phyloP scores from a whole-genome alignment of 2,888 invertebrate genomes.

The Apotomis turbidana region DNA sequence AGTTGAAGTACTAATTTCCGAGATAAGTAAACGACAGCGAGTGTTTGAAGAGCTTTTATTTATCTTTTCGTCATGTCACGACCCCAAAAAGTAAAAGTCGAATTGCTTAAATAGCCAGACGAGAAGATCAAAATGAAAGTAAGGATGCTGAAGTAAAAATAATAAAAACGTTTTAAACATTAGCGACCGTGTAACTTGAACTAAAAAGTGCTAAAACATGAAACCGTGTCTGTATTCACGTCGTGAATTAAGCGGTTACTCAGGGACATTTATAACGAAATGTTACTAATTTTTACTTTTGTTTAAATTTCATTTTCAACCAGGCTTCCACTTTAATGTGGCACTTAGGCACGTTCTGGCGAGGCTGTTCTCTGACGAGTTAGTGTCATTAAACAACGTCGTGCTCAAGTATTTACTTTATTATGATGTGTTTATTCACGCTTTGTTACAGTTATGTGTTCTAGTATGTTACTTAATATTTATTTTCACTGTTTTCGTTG shows the following conservation, averaged over 20 bases:
- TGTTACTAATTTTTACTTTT: conserved; percentile 51
- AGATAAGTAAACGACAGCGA: conserved; percentile 21
- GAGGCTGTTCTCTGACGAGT: conserved; percentile 29
- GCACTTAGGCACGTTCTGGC: conserved; percentile 39
- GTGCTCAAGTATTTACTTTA: conserved; percentile 39
- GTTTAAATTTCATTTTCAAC: conserved; percentile 45
- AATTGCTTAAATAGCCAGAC: conserved; percentile 55
- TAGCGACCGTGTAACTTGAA: conserved; percentile 24
- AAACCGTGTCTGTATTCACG: conserved; percentile 56
- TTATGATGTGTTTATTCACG: conserved; percentile 39
- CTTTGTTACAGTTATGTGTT: conserved; percentile 20
- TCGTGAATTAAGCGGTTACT: conserved; percentile 60
- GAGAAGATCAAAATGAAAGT: conserved; percentile 57
- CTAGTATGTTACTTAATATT: conserved; percentile 32
- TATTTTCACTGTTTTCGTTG: conserved; percentile 36
- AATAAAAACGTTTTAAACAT: conserved; percentile 46
- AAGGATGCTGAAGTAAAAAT: conserved; percentile 46
- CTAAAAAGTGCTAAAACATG: conserved; percentile 46
- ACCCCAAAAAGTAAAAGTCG: conserved; percentile 69
- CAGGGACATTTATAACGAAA: conserved; percentile 48
- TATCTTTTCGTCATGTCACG: conserved; percentile 59
- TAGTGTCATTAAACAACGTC: conserved; percentile 34
- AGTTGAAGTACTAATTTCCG: conserved; percentile 25
- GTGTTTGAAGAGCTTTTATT: conserved; percentile 43
- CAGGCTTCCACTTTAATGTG: conserved; percentile 34